phyloP scores from a whole-genome alignment of 2,797 vertebrate species.

The Molossus alvarezi region DNA sequence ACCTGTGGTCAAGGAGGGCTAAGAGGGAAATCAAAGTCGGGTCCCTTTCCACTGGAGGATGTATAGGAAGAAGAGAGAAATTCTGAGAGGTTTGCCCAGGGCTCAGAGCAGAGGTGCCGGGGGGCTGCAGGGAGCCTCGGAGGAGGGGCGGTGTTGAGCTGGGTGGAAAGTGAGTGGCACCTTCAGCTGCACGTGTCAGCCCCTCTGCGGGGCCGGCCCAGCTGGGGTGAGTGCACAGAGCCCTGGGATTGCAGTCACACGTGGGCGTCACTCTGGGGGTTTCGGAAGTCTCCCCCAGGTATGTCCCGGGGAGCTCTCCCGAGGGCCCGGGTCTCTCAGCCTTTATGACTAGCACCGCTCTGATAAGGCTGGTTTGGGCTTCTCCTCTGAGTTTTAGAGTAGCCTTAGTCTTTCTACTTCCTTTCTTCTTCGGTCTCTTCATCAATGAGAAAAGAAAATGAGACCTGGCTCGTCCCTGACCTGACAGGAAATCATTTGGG shows the following conservation, averaged over 20 bases:
- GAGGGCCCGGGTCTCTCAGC: rapidly evolving
- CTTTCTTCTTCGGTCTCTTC: background rate
- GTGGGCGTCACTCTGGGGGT: background rate
- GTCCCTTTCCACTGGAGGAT: background rate
- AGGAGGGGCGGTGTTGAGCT: background rate
- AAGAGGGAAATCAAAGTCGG: background rate
- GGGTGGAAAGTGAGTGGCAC: background rate
- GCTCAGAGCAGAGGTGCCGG: background rate
- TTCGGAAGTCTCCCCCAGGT: background rate
- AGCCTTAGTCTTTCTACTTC: background rate
- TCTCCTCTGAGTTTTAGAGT: background rate
- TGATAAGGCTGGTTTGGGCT: background rate
- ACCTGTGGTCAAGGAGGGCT: background rate
- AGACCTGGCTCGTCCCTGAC: background rate
- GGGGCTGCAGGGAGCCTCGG: background rate
- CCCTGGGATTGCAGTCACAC: background rate
- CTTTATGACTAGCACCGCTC: background rate
- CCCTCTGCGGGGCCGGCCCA: background rate
- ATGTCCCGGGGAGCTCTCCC: background rate
- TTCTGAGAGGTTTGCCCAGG: background rate
- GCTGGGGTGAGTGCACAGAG: background rate
- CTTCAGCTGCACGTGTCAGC: background rate
- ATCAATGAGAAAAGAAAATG: background rate
- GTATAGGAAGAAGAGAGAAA: background rate
- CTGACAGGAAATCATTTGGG: background rate